phyloP scores from a whole-genome alignment of 2,888 invertebrate genomes.

The Andrena minutula region DNA sequence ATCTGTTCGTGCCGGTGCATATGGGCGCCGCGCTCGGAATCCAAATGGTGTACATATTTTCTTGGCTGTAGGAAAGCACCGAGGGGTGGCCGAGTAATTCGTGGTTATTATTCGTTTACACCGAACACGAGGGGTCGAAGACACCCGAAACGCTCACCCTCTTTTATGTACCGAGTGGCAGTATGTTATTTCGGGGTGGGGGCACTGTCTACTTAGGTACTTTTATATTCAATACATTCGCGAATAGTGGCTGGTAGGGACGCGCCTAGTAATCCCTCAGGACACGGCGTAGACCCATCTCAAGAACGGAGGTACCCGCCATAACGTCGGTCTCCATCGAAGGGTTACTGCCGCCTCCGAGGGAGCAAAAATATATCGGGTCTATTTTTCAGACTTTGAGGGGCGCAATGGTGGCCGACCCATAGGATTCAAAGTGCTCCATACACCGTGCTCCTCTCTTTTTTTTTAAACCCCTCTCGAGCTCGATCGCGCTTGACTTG shows the following conservation, averaged over 20 bases:
- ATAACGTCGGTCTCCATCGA: slow-evolving; percentile 78
- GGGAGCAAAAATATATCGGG: slow-evolving; percentile 71
- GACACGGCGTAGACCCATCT: slow-evolving; percentile 72
- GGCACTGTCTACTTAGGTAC: slow-evolving; percentile 82
- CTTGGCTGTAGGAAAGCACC: slow-evolving; percentile 62
- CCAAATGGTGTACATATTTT: slow-evolving; percentile 75
- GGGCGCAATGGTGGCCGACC: slow-evolving; percentile 54
- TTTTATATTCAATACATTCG: slow-evolving; percentile 84
- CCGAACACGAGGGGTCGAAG: slow-evolving; percentile 62
- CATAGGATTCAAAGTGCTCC: slow-evolving; percentile 48
- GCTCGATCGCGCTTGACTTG: slow-evolving; percentile 49
- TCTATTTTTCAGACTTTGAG: slow-evolving; percentile 73
- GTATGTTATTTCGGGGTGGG: slow-evolving; percentile 79
- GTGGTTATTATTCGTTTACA: slow-evolving; percentile 82
- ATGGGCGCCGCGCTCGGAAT: slow-evolving; percentile 54
- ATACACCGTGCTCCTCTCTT: slow-evolving; percentile 33
- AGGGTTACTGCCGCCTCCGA: slow-evolving; percentile 74
- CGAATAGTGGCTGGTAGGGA: slow-evolving; percentile 72
- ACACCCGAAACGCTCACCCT: slow-evolving; percentile 63
- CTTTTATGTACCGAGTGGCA: slow-evolving; percentile 63
- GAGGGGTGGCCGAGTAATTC: slow-evolving; percentile 75
- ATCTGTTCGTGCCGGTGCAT: slow-evolving; percentile 40
- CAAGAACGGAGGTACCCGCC: slow-evolving; percentile 69
- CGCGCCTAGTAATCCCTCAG: slow-evolving; percentile 81
- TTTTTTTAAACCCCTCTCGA: slow-evolving; percentile 41